These are phyloP conservation scores for Python bivittatus DNA, from an alignment of 2,113 vertebrate species.

Conservation along the genomic window DNA sequence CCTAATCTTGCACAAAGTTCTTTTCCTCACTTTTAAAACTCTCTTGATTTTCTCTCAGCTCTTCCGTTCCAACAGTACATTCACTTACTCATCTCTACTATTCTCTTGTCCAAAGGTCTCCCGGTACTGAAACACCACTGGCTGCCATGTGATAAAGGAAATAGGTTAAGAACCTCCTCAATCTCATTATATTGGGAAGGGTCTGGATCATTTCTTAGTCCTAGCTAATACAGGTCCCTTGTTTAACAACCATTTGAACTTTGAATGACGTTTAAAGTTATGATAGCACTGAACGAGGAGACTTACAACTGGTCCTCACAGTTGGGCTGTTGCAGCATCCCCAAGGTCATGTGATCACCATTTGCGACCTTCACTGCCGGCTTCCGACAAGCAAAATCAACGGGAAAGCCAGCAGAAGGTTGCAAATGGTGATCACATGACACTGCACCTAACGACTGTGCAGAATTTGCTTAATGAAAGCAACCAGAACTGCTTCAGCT, in stretches of 20 bases:
- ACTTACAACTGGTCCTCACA: neutral
- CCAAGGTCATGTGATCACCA: neutral
- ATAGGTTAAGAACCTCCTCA: neutral
- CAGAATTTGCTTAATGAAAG: neutral
- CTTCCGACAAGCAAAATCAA: neutral
- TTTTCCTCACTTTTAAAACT: neutral
- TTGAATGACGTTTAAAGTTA: neutral
- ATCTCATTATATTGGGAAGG: neutral
- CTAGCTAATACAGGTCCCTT: neutral
- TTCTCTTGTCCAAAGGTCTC: neutral
- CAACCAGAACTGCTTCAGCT: neutral
- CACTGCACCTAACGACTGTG: neutral
- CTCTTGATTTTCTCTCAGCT: neutral
- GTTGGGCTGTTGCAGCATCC: neutral
- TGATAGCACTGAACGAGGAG: neutral
- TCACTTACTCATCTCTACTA: neutral
- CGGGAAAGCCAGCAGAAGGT: neutral
- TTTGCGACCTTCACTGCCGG: neutral
- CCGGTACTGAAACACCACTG: neutral
- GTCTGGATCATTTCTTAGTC: neutral
- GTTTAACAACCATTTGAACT: neutral
- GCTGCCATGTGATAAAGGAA: neutral
- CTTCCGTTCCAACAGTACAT: neutral
- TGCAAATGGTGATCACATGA: neutral
- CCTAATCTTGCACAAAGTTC: neutral